Percentiles rank a stretch among this genome's conserved stretches.
phyloP scores from a whole-genome alignment of 2,797 vertebrate species.

The Centroberyx gerrardi region DNA sequence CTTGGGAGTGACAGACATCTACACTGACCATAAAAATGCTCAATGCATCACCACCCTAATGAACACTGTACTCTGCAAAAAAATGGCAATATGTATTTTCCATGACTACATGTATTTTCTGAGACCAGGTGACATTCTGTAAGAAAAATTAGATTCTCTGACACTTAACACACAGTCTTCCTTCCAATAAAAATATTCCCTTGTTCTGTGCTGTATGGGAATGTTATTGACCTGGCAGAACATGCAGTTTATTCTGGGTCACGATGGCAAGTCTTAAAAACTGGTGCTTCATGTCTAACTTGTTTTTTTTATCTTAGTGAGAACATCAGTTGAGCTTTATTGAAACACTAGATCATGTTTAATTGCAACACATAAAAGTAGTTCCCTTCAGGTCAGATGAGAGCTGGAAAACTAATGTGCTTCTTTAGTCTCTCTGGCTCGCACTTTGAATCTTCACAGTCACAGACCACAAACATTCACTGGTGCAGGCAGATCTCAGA shows the following conservation, averaged over 20 bases:
- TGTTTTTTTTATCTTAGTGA: slow-evolving; percentile 65
- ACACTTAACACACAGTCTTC: neutral
- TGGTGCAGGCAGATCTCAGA: slow-evolving; percentile 43
- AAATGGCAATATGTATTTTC: neutral
- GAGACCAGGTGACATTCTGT: neutral
- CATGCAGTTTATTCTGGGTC: slow-evolving; percentile 55
- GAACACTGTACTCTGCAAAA: neutral
- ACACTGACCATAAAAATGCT: neutral
- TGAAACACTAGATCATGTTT: slow-evolving; percentile 69
- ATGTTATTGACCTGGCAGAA: slow-evolving; percentile 61
- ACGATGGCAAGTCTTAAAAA: slow-evolving; percentile 52
- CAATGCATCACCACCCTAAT: neutral
- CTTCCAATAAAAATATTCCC: slow-evolving; percentile 39
- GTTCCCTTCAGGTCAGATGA: slow-evolving; percentile 57
- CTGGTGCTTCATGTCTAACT: slow-evolving; percentile 71
- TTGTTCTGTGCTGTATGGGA: slow-evolving; percentile 41
- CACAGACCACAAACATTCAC: slow-evolving; percentile 53
- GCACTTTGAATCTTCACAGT: slow-evolving; percentile 46
- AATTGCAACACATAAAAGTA: slow-evolving; percentile 64
- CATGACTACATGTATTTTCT: neutral
- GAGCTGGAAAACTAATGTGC: slow-evolving; percentile 50
- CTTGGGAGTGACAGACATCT: neutral
- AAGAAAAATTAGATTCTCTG: neutral
- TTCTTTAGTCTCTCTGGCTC: slow-evolving; percentile 44
- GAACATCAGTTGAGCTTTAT: slow-evolving; percentile 66